Base-by-base conservation (phyloP, 2,113 vertebrate species). In the Danionella cerebrum region DNA sequence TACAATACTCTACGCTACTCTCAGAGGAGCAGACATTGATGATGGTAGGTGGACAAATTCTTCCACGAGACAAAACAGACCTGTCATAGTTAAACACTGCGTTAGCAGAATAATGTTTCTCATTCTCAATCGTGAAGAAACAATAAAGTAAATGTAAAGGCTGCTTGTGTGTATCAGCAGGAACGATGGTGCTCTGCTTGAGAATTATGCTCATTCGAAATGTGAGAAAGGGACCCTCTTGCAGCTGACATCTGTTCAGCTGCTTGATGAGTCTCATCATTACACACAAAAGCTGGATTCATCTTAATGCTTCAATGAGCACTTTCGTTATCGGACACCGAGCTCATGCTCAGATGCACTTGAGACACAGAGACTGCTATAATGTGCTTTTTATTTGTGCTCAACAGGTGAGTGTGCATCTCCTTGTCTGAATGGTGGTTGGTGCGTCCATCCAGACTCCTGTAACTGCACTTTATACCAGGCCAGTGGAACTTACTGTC, bases 381-480 rank as follows among this genome's bases (percentile, higher is more conserved):
- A 36, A 35, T 57, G 21, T 39, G 47, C 19, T 41, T 36, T 64
- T 19, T 73, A 14, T 75, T 9, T 57, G 25, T 54, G 24, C 36
- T 29, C n/a, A n/a, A 21, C 63, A 41, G 76, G 70, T 60, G 38
- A 24, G 0, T 82, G 78, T 73, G 69, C 67, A 0, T 79, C 90
- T 27, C 77, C 86, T 0, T 98, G 96, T 71, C 90, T 97, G 78
- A 93, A 98, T 13, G 94, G 94, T 65, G 94, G 95, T 0, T 90
- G 89, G 13, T 98, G 95, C 67, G 70, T 88, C 53, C 77, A 88
- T 72, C 79, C 82, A 1, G 83, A 85, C 48, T 84, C 89, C 62
- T 98, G 96, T 81, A 87, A 97, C 85, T 98, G 96, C 85, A 92
- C 91, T 80, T 81, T 90, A 66, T 98, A 92, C 69, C 93, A 93